These are phyloP conservation scores for Acanthosoma haemorrhoidale DNA, from an alignment of 2,888 invertebrate species.

Conservation along the genomic window DNA sequence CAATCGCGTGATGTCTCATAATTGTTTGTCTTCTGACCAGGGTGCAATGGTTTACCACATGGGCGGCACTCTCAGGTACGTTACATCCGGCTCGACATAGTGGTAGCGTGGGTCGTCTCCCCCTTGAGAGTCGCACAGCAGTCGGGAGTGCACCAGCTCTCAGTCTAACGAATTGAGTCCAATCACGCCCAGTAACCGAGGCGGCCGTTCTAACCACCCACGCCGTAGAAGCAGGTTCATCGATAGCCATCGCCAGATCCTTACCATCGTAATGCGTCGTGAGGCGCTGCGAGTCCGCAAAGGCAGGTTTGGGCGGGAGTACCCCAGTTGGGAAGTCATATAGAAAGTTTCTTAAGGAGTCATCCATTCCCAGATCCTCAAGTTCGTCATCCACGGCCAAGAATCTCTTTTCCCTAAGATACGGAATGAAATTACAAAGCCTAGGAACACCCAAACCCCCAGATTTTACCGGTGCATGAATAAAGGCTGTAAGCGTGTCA, in stretches of 20 bases:
- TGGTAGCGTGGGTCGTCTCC: slow-evolving; percentile 3
- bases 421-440: slow-evolving; percentile 27
- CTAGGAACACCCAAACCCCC: slow-evolving; percentile 42
- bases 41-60: background rate
- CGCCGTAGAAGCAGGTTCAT: background rate
- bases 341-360: background rate
- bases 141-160: background rate
- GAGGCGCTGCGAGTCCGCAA: background rate
- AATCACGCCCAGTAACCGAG: slow-evolving; percentile 43
- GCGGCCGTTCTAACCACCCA: background rate
- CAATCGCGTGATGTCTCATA: background rate
- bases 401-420: background rate
- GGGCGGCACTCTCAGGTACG: background rate
- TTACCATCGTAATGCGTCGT: background rate
- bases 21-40: background rate
- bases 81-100: background rate
- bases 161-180: slow-evolving; percentile 41
- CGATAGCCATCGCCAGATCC: background rate
- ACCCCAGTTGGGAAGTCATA: background rate
- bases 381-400: background rate
- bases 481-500: slow-evolving; percentile 43
- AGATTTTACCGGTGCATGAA: slow-evolving; percentile 42
- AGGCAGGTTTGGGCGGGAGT: background rate
- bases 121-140: background rate
- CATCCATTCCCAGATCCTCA: background rate